phyloP scores from a whole-genome alignment of 2,797 vertebrate genomes.

The Micromesistius poutassou region DNA sequence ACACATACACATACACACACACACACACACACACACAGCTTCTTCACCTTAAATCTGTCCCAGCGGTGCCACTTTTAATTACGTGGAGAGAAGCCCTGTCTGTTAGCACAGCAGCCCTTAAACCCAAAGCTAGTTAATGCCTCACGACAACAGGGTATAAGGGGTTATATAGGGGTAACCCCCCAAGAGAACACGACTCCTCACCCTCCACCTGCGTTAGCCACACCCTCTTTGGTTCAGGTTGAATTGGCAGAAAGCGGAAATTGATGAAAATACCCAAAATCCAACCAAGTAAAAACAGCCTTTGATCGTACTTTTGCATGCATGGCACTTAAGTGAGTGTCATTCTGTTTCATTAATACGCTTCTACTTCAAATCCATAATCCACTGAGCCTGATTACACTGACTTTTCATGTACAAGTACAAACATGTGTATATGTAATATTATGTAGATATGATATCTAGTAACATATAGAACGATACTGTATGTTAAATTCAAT shows the following conservation, averaged over 20 bases:
- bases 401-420: no score
- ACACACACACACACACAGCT: slow-evolving; percentile 22
- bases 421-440: no score
- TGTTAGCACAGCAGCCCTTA: slow-evolving; percentile 23
- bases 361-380: not conserved
- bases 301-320: not conserved
- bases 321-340: not conserved
- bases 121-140: slow-evolving; percentile 34
- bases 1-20: no score
- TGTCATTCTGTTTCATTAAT: not conserved
- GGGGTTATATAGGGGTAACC: no score
- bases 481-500: not conserved
- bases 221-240: not conserved
- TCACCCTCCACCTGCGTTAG: no score
- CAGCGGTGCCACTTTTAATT: slow-evolving; percentile 64
- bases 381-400: not conserved
- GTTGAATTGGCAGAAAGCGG: not conserved
- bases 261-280: not conserved
- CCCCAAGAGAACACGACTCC: no score
- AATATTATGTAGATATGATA: no score
- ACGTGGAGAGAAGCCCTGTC: slow-evolving; percentile 32
- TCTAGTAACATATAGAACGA: no score
- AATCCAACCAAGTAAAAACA: not conserved
- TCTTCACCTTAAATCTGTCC: slow-evolving; percentile 44
- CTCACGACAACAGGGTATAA: slow-evolving; percentile 6